Conservation (phyloP, 37 sponge, comb jelly and placozoan genomes). For the Hormiphora californensis region DNA sequence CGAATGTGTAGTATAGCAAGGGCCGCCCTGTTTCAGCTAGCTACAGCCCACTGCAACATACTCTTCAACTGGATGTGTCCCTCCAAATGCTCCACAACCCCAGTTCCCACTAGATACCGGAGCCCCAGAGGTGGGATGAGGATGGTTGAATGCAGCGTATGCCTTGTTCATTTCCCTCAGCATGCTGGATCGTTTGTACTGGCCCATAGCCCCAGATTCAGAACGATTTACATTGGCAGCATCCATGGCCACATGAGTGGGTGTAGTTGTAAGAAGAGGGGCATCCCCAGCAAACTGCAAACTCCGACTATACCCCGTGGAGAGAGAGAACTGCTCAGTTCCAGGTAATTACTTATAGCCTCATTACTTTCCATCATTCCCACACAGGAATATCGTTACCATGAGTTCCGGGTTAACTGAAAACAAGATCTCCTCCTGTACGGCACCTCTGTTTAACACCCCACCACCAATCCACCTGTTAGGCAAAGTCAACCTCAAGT, state of each 20-base stretch:
- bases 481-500: constrained; percentile 77
- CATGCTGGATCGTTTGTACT: neutral
- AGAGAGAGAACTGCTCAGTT: constrained; percentile 68
- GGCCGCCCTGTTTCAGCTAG: constrained; percentile 57
- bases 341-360: constrained; percentile 70
- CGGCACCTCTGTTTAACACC: constrained; percentile 68
- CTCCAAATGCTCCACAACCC: constrained; percentile 80
- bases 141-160: constrained; percentile 59
- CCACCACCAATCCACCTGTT: constrained; percentile 78
- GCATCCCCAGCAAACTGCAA: constrained; percentile 59
- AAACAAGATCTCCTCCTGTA: constrained; percentile 79
- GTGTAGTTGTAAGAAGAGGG: constrained; percentile 47
- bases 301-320: constrained; percentile 64
- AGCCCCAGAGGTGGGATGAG: neutral
- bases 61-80: constrained; percentile 68
- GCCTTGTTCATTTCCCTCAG: constrained; percentile 66
- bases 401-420: constrained; percentile 72
- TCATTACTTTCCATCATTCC: constrained; percentile 63
- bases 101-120: constrained; percentile 76
- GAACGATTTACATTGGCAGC: constrained; percentile 45
- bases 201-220: neutral
- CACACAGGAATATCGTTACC: constrained; percentile 64
- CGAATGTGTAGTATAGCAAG: constrained; percentile 63
- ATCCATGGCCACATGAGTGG: constrained; percentile 70
- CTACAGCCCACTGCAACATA: constrained; percentile 70